Base-by-base conservation (phyloP, 1,140 invertebrate species). In the Heliconius melpomene region DNA sequence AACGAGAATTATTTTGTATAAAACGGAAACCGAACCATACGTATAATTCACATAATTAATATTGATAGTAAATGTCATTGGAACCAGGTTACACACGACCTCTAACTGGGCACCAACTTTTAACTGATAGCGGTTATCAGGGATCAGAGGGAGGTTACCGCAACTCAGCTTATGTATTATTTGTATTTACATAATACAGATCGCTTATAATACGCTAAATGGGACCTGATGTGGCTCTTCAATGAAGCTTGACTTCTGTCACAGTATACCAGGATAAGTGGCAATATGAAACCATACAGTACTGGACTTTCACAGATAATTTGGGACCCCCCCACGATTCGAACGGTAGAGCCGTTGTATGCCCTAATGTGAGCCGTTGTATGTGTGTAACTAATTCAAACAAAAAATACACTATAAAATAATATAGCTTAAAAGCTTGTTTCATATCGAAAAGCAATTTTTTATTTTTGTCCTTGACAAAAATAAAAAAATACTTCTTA, bases 81-180 rank as follows among this genome's bases (percentile, higher is more conserved):
- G 20, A 60, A 60, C n/a, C 57, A 60, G 57, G 8, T 60, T n/a
- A 60, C 40, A 32, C 71, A 46, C 29, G 46, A 57, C 75, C 75
- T 71, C 75, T 52, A 78, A 79, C 72, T 72, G 46, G 77, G 36
- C 72, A 57, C 54, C n/a, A 13, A 26, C 11, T 26, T 16, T 9
- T 79, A 82, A 80, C 75, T 74, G 77, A 72, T 29, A 70, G 20
- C 66, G 36, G 32, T 78, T 78, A 78, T 78, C 77, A 40, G 50
- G 38, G 36, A 73, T 73, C 38, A 82, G 52, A 76, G 76, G 54
- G 77, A 82, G 74, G 80, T 54, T 73, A 29, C 40, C 74, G 7
- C 57, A 40, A 66, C 66, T 29, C n/a, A 76, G 16, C 57, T 50
- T 66, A 26, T 66, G 3, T 66, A 66, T 8, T 66, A 66, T 66